Evolutionary conservation across 2,113 vertebrate species (phyloP), one percentile per base, ranked within the genome.

Genomic region (Plestiodon gilberti): DNA sequence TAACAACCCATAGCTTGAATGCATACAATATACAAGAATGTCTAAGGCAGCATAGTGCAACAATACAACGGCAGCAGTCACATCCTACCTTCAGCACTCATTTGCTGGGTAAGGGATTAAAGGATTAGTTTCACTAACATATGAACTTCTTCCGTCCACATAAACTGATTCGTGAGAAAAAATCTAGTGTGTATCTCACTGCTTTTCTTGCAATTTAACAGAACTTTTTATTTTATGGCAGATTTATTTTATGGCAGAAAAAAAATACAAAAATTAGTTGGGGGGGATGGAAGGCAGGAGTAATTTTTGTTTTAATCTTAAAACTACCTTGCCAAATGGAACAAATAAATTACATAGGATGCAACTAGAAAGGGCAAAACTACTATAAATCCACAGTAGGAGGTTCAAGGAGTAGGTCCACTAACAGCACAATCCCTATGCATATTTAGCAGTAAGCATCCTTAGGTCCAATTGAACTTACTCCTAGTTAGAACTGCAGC

Each of bases 301-400:
- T 89, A 55, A 57, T 77, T 22, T 20, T 23, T n/a, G n/a, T n/a
- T n/a, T n/a, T n/a, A n/a, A n/a, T n/a, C n/a, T 89, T 71, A 75
- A 88, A 91, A 92, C 5, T 71, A 88, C 80, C 67, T 79, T 65
- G 59, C 61, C 40, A 89, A 82, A 52, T 18, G 84, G 88, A 94
- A 86, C 9, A 93, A 93, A 28, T 83, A 90, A 8, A 62, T 78
- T 83, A 52, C 33, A 89, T n/a, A 61, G 89, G 89, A 84, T 76
- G 30, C 69, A 89, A 86, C 91, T 90, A 59, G 13, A 92, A 84
- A 59, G 62, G 88, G 28, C 75, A 91, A 75, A 93, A 93, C 93
- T 69, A 82, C 73, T 85, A 87, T 64, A 89, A 77, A 82, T 80
- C 77, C 90, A 81, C 77, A 80, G 3, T 35, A 15, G 71, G 89